A percentile compares a stretch with the other conserved stretches of the same genome.
phyloP scores from a whole-genome alignment of 2,888 invertebrate species.

The Limnephilus rhombicus region DNA sequence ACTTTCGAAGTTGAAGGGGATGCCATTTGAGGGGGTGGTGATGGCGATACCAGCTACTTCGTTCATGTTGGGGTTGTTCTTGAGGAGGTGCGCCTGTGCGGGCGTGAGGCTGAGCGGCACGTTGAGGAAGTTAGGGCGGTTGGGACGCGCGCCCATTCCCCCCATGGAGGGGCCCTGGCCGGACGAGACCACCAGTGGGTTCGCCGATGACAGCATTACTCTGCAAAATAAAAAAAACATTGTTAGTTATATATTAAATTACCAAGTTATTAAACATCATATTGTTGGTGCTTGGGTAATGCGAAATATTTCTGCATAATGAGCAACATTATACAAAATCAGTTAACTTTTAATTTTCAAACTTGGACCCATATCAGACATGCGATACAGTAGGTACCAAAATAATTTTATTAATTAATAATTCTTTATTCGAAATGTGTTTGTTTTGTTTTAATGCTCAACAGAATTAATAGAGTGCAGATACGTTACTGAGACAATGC shows the following conservation, averaged over 20 bases:
- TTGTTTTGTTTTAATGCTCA: too few species aligned
- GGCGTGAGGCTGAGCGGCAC: conserved; percentile 79
- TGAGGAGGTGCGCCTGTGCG: conserved; percentile 77
- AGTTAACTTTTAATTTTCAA: too few species aligned
- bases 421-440: too few species aligned
- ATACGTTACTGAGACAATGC: too few species aligned
- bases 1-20: conserved; percentile 94
- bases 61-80: conserved; percentile 73
- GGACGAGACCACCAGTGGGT: conserved; percentile 71
- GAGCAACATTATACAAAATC: too few species aligned
- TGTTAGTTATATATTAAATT: conserved; percentile 6
- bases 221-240: conserved; percentile 70
- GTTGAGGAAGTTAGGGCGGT: conserved; percentile 85
- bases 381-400: too few species aligned
- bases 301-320: too few species aligned
- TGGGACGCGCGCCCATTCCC: conserved; percentile 75
- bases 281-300: too few species aligned
- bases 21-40: conserved; percentile 91
- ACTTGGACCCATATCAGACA: too few species aligned
- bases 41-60: conserved; percentile 90
- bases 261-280: too few species aligned
- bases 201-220: conserved; percentile 78
- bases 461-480: too few species aligned
- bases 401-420: too few species aligned
- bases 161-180: conserved; percentile 71